These are phyloP conservation scores for Percina caprodes DNA, from an alignment of 2,113 vertebrate genomes.

Conservation along the genomic window DNA sequence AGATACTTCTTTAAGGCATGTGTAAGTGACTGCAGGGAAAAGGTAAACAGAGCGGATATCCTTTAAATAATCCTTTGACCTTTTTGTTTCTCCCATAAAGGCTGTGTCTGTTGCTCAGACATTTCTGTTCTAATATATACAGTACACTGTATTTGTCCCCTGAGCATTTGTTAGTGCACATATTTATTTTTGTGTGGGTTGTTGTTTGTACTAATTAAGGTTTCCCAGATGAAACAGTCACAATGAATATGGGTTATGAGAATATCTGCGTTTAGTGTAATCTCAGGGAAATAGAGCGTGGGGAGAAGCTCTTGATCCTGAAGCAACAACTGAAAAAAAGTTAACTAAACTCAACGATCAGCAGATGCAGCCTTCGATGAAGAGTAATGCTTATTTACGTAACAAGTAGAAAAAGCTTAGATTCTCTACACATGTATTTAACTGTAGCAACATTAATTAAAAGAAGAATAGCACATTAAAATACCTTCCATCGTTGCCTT, in stretches of 20 bases:
- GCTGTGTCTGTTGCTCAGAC: conserved; percentile 14
- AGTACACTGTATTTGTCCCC: conserved; percentile 23
- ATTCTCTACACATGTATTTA: neutral
- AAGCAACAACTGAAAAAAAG: neutral
- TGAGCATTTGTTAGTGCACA: conserved; percentile 22
- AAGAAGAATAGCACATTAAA: neutral
- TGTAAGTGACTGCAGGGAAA: conserved; percentile 31
- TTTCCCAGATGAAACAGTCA: conserved; percentile 61
- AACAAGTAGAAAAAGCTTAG: neutral
- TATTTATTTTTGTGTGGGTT: conserved; percentile 63
- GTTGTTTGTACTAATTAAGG: conserved; percentile 39
- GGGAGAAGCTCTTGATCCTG: conserved; percentile 2
- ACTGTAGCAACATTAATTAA: neutral
- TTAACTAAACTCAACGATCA: neutral
- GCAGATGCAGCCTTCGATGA: neutral
- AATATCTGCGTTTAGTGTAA: conserved; percentile 14
- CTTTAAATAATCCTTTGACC: conserved; percentile 56
- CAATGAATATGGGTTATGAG: conserved; percentile 36
- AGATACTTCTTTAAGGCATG: conserved; percentile 51
- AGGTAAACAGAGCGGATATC: conserved; percentile 38
- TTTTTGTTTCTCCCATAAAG: conserved; percentile 60
- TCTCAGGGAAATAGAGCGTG: neutral
- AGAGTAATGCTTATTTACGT: neutral
- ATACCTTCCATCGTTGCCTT: neutral
- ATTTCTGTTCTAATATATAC: conserved; percentile 6